Evolutionary conservation across 2,113 vertebrate species (phyloP), one percentile per base, ranked within the genome.

Genomic region (Uropsilus gracilis): DNA sequence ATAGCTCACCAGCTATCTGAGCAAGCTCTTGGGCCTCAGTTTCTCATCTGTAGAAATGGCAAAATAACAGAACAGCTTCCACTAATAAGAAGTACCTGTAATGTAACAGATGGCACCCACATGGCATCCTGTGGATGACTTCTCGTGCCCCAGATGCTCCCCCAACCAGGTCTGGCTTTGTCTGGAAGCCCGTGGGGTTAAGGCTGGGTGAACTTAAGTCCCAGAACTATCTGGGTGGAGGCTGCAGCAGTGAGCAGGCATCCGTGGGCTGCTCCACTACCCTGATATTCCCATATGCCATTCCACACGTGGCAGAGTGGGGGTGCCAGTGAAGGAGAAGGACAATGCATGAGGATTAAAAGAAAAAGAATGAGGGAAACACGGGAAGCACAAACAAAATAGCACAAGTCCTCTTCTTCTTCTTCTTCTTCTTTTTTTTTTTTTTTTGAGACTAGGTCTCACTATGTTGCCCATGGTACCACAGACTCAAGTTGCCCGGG

Each of bases 71-170:
- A 30, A 32, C 46, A 13, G 17, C 13, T 26, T 26, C 26, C 4
- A 24, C 5, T 48, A 1, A 7, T 22, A 28, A 66, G 1, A 9
- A 82, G 14, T 32, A 7, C 48, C 34, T 17, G 5, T 39, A 3
- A 6, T 28, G n/a, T 32, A 5, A 26, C 1, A 4, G 30, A 10
- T 28, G 37, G 37, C 17, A 18, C 14, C 0, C 3, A 10, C 8
- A 9, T 3, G 32, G 37, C 9, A 12, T 24, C 76, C 57, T 30
- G 55, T 8, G 57, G 3, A 0, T 0, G 1, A 12, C 3, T 17
- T 46, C 68, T 86, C 68, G 9, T 0, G n/a, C 17, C 18, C 16
- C 13, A 10, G 7, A 6, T 28, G 61, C 37, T 20, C 28, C n/a
- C 3, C 39, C 24, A n/a, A 8, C n/a, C 12, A 11, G 66, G 14